Evolutionary conservation across 2,113 vertebrate species (phyloP), one percentile per base, ranked within the genome.

Genomic region (Sebastes fasciatus): DNA sequence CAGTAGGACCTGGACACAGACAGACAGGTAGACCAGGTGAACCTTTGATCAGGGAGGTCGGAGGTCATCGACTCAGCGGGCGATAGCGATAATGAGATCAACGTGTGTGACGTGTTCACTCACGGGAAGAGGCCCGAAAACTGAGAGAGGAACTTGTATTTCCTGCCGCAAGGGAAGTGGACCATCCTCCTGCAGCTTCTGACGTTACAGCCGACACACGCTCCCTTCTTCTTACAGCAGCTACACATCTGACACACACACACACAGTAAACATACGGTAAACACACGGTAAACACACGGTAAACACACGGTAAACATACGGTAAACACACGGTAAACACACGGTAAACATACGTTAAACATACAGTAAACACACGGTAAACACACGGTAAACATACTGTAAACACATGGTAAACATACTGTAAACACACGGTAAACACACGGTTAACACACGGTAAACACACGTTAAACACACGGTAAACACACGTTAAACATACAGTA

Each of bases 111-210:
- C 17, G 34, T 46, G 16, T 1, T 3, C 4, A 95, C 97, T 97
- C 93, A 99, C 98, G 96, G 96, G 93, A 99, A 99, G 54, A 94
- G 90, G 79, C 91, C 97, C 42, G 94, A 97, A 74, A 97, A 99
- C 90, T 99, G 98, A 85, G 96, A 99, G 92, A 99, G 92, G 89
- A 97, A 99, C 65, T 94, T 89, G 54, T 65, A 94, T 77, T 96
- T 91, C 88, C 95, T 71, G 19, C 97, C 97, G 86, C 98, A 99
- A 55, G 98, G 97, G 65, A 97, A 97, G 94, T 99, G 98, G 26
- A 97, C 96, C 93, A 87, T 96, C 91, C 96, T 95, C 89, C 95
- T 96, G 94, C 98, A 99, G 85, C 92, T 96, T 45, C 94, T 93
- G 82, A 94, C 76, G 34, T 94, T 95, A 54, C 98, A 99, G 79